Evolutionary conservation across 2,797 vertebrate species (phyloP).

Genomic region (Anas flavirostris): DNA sequence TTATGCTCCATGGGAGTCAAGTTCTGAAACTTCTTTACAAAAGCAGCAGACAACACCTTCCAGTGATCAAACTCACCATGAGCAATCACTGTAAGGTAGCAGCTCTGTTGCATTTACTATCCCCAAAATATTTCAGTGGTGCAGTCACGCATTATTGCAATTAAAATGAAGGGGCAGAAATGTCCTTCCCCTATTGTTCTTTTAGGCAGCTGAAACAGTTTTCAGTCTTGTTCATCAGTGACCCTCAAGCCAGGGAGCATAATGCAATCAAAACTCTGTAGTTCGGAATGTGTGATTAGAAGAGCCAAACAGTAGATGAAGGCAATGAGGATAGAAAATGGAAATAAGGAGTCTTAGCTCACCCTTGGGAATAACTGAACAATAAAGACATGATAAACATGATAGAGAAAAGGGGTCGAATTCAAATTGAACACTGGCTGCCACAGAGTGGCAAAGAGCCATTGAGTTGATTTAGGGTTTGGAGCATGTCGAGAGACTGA

Average conservation of each 20-base stretch:
- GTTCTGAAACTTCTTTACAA: neutral
- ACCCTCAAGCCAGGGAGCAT: neutral
- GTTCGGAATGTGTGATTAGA: neutral
- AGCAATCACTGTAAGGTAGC: neutral
- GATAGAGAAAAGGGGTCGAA: neutral
- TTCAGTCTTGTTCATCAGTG: neutral
- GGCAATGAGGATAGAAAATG: neutral
- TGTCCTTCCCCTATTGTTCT: neutral
- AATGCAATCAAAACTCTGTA: neutral
- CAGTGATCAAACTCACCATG: neutral
- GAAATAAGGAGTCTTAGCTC: neutral
- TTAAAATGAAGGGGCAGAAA: neutral
- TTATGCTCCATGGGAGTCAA: neutral
- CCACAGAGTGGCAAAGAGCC: neutral
- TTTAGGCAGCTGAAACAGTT: neutral
- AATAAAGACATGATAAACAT: neutral
- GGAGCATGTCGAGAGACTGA: neutral
- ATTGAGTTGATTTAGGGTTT: neutral
- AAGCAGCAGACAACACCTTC: neutral
- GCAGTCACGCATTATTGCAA: neutral
- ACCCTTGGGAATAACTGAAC: neutral
- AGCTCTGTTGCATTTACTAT: neutral
- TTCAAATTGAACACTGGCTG: neutral
- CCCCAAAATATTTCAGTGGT: neutral
- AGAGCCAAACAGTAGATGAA: neutral